A percentile compares a stretch with the other conserved stretches of the same genome.
Evolutionary conservation across 1,140 invertebrate genomes (phyloP).

Genomic region (Bombus polaris): DNA sequence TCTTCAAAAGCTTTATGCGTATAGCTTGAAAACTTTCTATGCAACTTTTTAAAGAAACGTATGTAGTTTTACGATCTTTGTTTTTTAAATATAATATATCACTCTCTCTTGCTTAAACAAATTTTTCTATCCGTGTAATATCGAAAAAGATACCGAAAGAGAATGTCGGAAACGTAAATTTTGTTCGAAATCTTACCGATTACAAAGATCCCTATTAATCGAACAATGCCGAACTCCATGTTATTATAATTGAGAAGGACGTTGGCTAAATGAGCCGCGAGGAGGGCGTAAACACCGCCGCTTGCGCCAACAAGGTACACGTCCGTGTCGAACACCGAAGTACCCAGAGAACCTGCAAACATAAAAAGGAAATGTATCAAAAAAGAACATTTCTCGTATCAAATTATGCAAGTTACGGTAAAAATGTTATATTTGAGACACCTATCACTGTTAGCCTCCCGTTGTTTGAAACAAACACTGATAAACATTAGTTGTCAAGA

Average conservation of each 20-base stretch:
- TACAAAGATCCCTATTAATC: constrained; percentile 94
- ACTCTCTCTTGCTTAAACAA: not conserved
- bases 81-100: too few species aligned
- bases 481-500: too few species aligned
- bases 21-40: not conserved
- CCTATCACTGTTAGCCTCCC: too few species aligned
- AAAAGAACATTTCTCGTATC: not conserved
- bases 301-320: constrained; percentile 97
- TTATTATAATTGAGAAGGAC: constrained; percentile 97
- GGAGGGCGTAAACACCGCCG: constrained; percentile 95
- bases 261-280: constrained; percentile 97
- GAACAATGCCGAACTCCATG: constrained; percentile 96
- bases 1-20: not conserved
- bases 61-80: too few species aligned
- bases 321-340: constrained; percentile 96
- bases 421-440: not conserved
- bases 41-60: too few species aligned
- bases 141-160: not conserved
- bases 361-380: constrained; percentile 5
- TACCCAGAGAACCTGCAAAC: constrained; percentile 90
- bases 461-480: too few species aligned
- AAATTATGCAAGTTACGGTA: not conserved
- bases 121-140: not conserved
- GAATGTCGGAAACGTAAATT: not conserved
- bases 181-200: constrained; percentile 88